Evolutionary conservation across 1,140 invertebrate genomes (phyloP).

Genomic region (Hypothenemus hampei): DNA sequence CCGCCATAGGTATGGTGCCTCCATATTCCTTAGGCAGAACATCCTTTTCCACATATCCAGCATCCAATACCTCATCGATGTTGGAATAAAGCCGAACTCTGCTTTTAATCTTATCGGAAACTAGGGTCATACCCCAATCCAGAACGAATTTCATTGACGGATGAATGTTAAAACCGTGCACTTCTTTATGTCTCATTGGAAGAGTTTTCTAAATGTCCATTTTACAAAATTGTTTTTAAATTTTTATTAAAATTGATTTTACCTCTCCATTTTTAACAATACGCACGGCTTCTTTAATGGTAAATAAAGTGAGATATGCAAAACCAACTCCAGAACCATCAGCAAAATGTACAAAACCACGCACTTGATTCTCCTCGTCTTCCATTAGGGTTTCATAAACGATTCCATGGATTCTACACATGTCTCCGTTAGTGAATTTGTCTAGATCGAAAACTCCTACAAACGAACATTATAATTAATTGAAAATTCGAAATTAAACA

Average conservation of each 20-base stretch:
- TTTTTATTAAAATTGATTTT: too few relatives aligned
- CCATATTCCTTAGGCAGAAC: constrained; percentile 78
- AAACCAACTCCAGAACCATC: constrained; percentile 69
- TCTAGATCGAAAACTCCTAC: constrained; percentile 75
- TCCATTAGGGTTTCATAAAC: constrained; percentile 77
- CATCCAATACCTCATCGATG: constrained; percentile 53
- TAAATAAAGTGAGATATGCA: constrained; percentile 69
- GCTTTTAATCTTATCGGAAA: constrained; percentile 76
- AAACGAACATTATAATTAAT: background rate
- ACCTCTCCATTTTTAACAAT: constrained; percentile 78
- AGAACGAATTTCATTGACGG: constrained; percentile 71
- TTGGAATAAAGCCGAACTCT: constrained; percentile 65
- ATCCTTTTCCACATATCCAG: constrained; percentile 54
- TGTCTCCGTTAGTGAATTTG: constrained; percentile 70
- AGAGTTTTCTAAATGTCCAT: constrained; percentile 74
- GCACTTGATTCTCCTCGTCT: constrained; percentile 73
- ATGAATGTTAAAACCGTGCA: constrained; percentile 73
- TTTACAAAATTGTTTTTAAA: background rate
- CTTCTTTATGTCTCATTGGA: constrained; percentile 79
- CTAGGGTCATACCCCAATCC: constrained; percentile 73
- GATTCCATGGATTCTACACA: constrained; percentile 72
- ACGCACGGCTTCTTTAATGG: constrained; percentile 68
- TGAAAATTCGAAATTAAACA: too few relatives aligned
- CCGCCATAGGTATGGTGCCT: constrained; percentile 70
- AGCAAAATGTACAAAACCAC: constrained; percentile 67